Base-by-base conservation (phyloP, 2,797 vertebrate species). In the Lepidocolaptes lacrymiger region DNA sequence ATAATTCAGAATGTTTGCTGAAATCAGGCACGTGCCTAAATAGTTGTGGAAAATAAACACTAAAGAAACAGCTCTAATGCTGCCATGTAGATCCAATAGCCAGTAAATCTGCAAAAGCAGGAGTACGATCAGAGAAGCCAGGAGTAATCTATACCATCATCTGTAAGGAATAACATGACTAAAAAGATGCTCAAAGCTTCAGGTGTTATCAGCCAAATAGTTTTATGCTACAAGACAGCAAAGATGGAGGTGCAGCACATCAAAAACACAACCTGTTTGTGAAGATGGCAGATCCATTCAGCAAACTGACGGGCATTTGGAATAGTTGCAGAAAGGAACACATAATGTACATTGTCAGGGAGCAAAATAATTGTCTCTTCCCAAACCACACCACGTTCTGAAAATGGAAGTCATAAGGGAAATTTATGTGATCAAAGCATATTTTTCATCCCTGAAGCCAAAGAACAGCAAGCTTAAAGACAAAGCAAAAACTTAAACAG, bases 281-380 rank as follows among this genome's bases (percentile, higher is more conserved):
- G 99, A 78, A 99, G 98, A 93, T 99, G 99, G 91, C 99, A 99
- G 95, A 99, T 99, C 99, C 99, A 99, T 95, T 99, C 99, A 7
- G 99, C 99, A 97, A 99, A 99, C 97, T 99, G 99, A 52, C 98
- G 98, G 26, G 99, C 99, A 54, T 99, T 99, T 72, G 99, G 99
- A 95, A 99, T 99, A 90, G 99, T 99, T 91, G 99, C 99, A 6
- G 99, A 99, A 94, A 99, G 98, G 96, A 99, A 99, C 41, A 99
- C 99, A 54, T 99, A 99, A 93, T 99, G 99, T 59, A 99, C 99
- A 3, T 99, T 99, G 97, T 99, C 99, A 41, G 99, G 99, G 73
- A 99, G 99, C 80, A 99, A 98, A 97, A 99, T 99, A 97, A 99
- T 99, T 26, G 99, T 99, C 97, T 99, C 99, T 95, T 99, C 99